Percentiles rank a stretch among this genome's conserved stretches.
Conservation (phyloP, 2,113 vertebrate genomes). For the Aplodontia rufa region DNA sequence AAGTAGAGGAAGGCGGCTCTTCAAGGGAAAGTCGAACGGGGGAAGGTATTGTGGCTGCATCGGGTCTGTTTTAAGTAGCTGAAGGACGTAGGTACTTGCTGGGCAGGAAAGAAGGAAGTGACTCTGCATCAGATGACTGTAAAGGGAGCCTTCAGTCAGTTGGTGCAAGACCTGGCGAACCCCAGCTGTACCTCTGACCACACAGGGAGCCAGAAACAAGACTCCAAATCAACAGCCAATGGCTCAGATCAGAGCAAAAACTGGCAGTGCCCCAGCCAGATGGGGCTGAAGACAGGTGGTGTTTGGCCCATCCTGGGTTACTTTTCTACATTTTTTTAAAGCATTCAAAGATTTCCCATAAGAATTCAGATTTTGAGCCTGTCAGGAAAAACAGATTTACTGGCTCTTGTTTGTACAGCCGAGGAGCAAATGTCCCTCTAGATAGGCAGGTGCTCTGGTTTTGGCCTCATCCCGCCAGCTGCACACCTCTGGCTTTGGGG, state of each 20-base stretch:
- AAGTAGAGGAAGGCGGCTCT: not conserved
- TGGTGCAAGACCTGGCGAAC: not conserved
- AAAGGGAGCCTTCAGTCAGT: not conserved
- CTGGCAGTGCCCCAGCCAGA: not conserved
- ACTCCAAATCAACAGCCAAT: not conserved
- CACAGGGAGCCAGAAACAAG: not conserved
- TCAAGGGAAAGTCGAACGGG: not conserved
- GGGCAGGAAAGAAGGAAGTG: not conserved
- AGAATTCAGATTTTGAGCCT: conserved; percentile 29
- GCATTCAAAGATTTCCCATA: not conserved
- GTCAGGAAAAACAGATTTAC: not conserved
- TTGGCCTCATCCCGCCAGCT: not conserved
- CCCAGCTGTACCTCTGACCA: not conserved
- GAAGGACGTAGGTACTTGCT: not conserved
- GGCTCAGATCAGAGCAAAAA: not conserved
- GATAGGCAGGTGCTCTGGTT: not conserved
- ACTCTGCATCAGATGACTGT: not conserved
- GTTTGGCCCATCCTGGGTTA: not conserved
- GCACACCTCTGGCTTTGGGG: too few relatives aligned
- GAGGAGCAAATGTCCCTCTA: not conserved
- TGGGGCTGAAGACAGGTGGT: not conserved
- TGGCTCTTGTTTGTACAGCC: not conserved
- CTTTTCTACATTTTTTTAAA: not conserved
- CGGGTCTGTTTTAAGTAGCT: conserved; percentile 1
- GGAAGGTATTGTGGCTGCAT: not conserved